These are phyloP conservation scores for Pseudeuparius sepicola DNA, from an alignment of 2,888 invertebrate genomes.

Conservation along the genomic window DNA sequence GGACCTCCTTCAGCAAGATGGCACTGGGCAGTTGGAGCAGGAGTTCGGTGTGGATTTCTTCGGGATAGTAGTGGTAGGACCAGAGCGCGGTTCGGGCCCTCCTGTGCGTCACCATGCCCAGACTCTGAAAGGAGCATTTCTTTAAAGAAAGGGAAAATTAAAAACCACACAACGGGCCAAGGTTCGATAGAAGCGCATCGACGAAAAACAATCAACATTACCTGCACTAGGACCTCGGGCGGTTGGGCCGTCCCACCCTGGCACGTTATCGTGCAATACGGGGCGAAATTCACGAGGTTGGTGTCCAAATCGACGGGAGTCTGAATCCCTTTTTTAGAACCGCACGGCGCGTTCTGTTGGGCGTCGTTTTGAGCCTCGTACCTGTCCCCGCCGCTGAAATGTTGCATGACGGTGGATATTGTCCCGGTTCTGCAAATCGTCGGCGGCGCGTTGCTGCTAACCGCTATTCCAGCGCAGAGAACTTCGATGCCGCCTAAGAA, in stretches of 20 bases:
- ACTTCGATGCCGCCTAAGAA: conserved; percentile 54
- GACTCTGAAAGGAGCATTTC: conserved; percentile 15
- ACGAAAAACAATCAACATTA: conserved; percentile 37
- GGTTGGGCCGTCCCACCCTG: conserved; percentile 63
- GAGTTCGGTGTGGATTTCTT: conserved; percentile 81
- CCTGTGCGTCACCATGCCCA: conserved; percentile 60
- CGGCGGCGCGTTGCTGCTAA: conserved; percentile 61
- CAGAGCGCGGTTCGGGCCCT: conserved; percentile 86
- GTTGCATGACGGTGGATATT: conserved; percentile 50
- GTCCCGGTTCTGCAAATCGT: conserved; percentile 46
- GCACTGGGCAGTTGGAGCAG: conserved; percentile 82
- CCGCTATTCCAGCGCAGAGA: conserved; percentile 68
- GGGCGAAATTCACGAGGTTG: conserved; percentile 81
- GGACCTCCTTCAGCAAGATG: conserved; percentile 77
- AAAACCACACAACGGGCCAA: too few relatives aligned
- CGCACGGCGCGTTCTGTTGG: conserved; percentile 35
- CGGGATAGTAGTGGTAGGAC: conserved; percentile 91
- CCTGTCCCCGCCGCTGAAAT: conserved; percentile 41
- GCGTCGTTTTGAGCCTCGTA: too few relatives aligned
- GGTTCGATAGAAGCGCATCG: too few relatives aligned
- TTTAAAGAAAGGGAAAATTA: conserved; percentile 27
- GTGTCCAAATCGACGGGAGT: conserved; percentile 52
- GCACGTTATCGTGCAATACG: conserved; percentile 55
- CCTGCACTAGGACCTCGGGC: conserved; percentile 79
- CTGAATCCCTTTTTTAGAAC: conserved; percentile 35